Base-by-base conservation (phyloP, 2,888 invertebrate genomes). In the Galerucella nymphaeae region DNA sequence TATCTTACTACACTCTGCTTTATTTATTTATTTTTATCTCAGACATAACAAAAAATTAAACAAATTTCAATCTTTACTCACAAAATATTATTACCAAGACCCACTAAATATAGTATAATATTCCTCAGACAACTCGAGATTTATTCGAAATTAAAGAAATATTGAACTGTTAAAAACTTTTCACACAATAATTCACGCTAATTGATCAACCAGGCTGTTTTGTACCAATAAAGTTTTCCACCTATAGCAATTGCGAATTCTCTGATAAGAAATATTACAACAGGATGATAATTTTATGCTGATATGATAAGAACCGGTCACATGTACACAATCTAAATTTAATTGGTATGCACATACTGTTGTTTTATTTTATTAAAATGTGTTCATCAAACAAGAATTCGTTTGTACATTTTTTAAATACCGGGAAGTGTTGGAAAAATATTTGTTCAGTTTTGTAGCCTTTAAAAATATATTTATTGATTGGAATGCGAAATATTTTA, bases 201-300 rank as follows among this genome's bases (percentile, higher is more conserved):
- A 53, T 53, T 16, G 9, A 53, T 53, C 8, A 10, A 48, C 9
- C 58, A 58, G 38, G 23, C 58, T 58, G 38, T 58, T 20, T 58
- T 30, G 30, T 14, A 58, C 14, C 23, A n/a, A 58, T 38, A 30
- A 38, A 30, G 38, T 58, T 58, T 61, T n/a, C 41, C 11, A 61
- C 61, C 61, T 61, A 23, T 23, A 61, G 18, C n/a, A 38, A 61
- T 41, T 61, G 18, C 23, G 14, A 38, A 61, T 41, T 10, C 61
- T 61, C 42, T 14, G 61, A 61, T 61, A 61, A 61, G 61, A 61
- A 61, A 41, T 61, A 41, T 61, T 58, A 30, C 58, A 58, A 23
- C 58, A 58, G 14, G 58, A 58, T 58, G 8, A 57, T 57, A 58
- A 58, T n/a, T n/a, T 38, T 16, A 41, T 16, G 16, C 8, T 61